Percentiles rank a stretch among this genome's conserved stretches.
These are phyloP conservation scores for Leucoraja ocellata DNA, from an alignment of 2,797 vertebrate species.

Conservation along the genomic window DNA sequence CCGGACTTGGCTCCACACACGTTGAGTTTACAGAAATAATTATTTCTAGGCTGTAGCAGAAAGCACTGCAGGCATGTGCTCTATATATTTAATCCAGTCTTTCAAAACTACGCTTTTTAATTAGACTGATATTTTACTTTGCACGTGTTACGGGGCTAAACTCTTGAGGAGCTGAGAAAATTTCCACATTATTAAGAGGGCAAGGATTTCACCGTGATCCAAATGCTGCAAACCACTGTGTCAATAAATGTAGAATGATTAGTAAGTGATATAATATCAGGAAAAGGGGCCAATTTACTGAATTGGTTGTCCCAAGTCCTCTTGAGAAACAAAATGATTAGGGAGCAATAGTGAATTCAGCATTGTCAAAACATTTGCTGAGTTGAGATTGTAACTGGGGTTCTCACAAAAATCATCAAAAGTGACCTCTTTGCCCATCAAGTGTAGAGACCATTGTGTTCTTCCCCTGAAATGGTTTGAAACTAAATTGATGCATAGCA, in stretches of 20 bases:
- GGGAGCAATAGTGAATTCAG: neutral
- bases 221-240: neutral
- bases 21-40: neutral
- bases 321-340: neutral
- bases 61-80: neutral
- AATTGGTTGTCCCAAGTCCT: neutral
- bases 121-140: too few relatives aligned
- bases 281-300: neutral
- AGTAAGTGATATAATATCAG: neutral
- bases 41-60: neutral
- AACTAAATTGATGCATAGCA: too few relatives aligned
- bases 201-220: neutral
- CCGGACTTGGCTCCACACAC: neutral
- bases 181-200: neutral
- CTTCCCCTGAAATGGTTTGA: neutral
- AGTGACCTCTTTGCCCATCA: neutral
- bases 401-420: neutral
- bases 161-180: neutral
- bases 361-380: neutral
- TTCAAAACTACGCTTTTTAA: neutral
- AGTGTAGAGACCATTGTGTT: neutral
- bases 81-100: neutral
- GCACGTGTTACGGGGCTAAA: neutral
- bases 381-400: neutral
- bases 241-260: neutral